These are phyloP conservation scores for Bembecia ichneumoniformis DNA, from an alignment of 2,888 invertebrate species.

Conservation along the genomic window DNA sequence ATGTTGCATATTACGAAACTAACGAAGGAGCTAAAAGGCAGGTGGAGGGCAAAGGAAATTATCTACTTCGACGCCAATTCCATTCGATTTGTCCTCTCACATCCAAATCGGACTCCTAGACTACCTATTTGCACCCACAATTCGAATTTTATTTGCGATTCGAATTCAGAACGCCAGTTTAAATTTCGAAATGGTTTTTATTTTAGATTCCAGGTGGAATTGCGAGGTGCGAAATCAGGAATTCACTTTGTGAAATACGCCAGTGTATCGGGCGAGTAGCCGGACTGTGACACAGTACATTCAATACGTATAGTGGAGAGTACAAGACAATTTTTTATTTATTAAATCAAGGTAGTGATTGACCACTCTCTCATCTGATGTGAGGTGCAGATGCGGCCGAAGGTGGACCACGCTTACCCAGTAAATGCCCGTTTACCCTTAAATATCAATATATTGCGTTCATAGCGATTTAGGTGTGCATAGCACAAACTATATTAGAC, in stretches of 20 bases:
- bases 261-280: conserved; percentile 22
- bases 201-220: conserved; percentile 32
- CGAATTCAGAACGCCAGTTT: conserved; percentile 19
- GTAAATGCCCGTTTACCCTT: too few species aligned
- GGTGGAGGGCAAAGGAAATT: not conserved
- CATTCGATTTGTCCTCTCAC: not conserved
- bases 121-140: conserved; percentile 16
- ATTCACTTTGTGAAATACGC: conserved; percentile 29
- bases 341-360: too few species aligned
- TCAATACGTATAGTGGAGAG: too few species aligned
- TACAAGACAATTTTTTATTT: too few species aligned
- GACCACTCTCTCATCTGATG: too few species aligned
- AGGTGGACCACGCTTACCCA: too few species aligned
- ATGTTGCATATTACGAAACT: not conserved
- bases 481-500: too few species aligned
- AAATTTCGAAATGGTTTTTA: conserved; percentile 29
- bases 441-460: too few species aligned
- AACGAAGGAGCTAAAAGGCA: too few species aligned
- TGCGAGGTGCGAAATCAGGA: conserved; percentile 42
- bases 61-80: not conserved
- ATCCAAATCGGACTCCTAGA: not conserved
- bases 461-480: too few species aligned
- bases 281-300: not conserved
- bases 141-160: conserved; percentile 27
- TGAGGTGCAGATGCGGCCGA: too few species aligned